Evolutionary conservation across 1,140 invertebrate genomes (phyloP).

Genomic region (Drosophila busckii): DNA sequence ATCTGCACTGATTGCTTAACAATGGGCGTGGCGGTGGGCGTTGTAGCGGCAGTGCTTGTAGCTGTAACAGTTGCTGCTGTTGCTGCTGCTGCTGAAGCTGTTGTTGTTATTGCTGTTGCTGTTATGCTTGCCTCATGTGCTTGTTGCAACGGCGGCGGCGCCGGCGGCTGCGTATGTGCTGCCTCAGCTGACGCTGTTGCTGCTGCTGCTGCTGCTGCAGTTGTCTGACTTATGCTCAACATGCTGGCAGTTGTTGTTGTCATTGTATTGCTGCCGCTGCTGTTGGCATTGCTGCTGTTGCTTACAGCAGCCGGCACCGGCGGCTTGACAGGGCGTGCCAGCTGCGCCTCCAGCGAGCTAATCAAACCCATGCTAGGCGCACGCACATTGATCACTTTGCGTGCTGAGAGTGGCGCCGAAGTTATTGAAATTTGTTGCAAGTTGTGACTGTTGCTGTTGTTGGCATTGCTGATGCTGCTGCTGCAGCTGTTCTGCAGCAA

Average conservation of each 20-base stretch:
- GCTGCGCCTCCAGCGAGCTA: slow-evolving; percentile 86
- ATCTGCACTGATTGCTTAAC: slow-evolving; percentile 66
- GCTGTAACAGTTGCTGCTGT: slow-evolving; percentile 38
- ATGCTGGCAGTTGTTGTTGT: slow-evolving; percentile 49
- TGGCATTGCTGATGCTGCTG: slow-evolving; percentile 86
- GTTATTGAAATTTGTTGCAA: slow-evolving; percentile 73
- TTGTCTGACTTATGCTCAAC: slow-evolving; percentile 10
- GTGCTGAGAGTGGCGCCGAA: slow-evolving; percentile 79
- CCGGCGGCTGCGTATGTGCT: neutral
- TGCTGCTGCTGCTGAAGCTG: slow-evolving; percentile 36
- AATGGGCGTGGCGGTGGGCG: slow-evolving; percentile 14
- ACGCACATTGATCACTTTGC: slow-evolving; percentile 79
- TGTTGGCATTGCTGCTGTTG: slow-evolving; percentile 43
- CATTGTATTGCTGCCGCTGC: slow-evolving; percentile 66
- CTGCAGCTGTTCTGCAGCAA: slow-evolving; percentile 91
- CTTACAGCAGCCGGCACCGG: slow-evolving; percentile 79
- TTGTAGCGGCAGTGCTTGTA: slow-evolving; percentile 11
- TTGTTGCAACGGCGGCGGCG: slow-evolving; percentile 50
- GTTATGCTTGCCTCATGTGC: slow-evolving; percentile 35
- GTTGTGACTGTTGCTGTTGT: slow-evolving; percentile 84
- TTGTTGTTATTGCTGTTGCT: neutral
- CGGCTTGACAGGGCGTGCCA: slow-evolving; percentile 85
- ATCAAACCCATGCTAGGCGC: slow-evolving; percentile 84
- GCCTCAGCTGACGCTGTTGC: slow-evolving; percentile 47
- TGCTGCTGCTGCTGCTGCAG: slow-evolving; percentile 40